These are phyloP conservation scores for Noctuana brunneofusca DNA, from an alignment of 2,888 invertebrate genomes.

Conservation along the genomic window DNA sequence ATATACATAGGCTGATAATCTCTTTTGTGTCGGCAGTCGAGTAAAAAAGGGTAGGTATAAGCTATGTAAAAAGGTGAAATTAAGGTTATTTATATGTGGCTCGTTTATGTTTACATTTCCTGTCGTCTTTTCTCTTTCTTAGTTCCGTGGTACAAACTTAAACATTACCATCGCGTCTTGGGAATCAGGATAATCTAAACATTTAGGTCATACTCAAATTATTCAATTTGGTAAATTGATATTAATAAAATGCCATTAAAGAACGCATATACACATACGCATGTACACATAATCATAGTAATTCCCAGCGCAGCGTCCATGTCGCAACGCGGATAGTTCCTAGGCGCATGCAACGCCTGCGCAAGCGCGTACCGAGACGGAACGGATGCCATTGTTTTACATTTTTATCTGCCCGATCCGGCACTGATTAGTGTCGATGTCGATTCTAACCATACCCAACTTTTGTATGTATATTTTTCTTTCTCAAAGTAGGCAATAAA, in stretches of 20 bases:
- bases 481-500: too few species aligned
- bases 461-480: slow-evolving; percentile 20
- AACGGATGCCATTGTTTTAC: slow-evolving; percentile 57
- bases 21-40: too few species aligned
- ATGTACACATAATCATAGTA: slow-evolving; percentile 25
- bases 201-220: too few species aligned
- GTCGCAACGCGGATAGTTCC: slow-evolving; percentile 34
- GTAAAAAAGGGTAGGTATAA: too few species aligned
- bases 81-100: too few species aligned
- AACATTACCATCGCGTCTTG: too few species aligned
- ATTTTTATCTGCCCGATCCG: slow-evolving; percentile 65
- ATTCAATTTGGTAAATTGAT: neutral
- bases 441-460: slow-evolving; percentile 48
- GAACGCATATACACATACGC: slow-evolving; percentile 17
- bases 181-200: too few species aligned
- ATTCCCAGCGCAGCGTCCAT: slow-evolving; percentile 20
- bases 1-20: too few species aligned
- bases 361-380: slow-evolving; percentile 50
- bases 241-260: neutral
- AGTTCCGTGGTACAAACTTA: too few species aligned
- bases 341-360: slow-evolving; percentile 41
- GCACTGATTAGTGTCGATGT: slow-evolving; percentile 68
- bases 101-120: too few species aligned
- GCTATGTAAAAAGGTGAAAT: too few species aligned
- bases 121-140: too few species aligned